A percentile compares a stretch with the other conserved stretches of the same genome.
These are phyloP conservation scores for Tricholauxania praeusta DNA, from an alignment of 2,888 invertebrate species.

Conservation along the genomic window DNA sequence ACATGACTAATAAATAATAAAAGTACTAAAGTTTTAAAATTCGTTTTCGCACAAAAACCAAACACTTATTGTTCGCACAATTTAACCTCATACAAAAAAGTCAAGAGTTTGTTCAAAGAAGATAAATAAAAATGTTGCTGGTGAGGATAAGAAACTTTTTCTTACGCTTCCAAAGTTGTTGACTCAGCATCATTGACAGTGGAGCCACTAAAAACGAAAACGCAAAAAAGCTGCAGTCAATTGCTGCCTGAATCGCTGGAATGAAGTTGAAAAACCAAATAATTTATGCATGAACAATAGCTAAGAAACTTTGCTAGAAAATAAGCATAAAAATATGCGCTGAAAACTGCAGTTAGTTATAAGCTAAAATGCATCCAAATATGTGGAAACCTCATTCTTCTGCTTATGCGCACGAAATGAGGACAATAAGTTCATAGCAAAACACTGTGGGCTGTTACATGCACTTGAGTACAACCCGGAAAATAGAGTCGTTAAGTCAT, in stretches of 20 bases:
- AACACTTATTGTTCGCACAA: slow-evolving; percentile 15
- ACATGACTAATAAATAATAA: slow-evolving; percentile 12
- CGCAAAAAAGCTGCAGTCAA: neutral
- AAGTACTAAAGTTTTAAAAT: slow-evolving; percentile 1
- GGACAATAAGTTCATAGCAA: neutral
- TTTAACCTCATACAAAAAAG: slow-evolving; percentile 14
- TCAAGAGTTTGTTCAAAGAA: neutral
- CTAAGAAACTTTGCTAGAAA: slow-evolving; percentile 5
- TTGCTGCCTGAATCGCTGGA: neutral
- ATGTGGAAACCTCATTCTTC: neutral
- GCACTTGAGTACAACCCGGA: slow-evolving; percentile 5
- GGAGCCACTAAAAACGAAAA: slow-evolving; percentile 4
- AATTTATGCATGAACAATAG: slow-evolving; percentile 7
- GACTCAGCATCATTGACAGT: slow-evolving; percentile 6
- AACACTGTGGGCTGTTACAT: neutral
- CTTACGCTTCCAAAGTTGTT: neutral
- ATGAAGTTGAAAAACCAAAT: neutral
- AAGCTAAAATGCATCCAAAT: slow-evolving; percentile 7
- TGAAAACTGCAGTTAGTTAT: neutral
- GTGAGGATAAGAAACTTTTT: neutral
- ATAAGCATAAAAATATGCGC: neutral
- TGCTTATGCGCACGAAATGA: neutral
- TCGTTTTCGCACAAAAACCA: slow-evolving; percentile 1
- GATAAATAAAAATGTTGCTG: neutral
- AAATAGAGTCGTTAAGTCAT: neutral